Evolutionary conservation across 2,888 invertebrate species (phyloP), one percentile per base, ranked within the genome.

Genomic region (Drosophila eohydei): DNA sequence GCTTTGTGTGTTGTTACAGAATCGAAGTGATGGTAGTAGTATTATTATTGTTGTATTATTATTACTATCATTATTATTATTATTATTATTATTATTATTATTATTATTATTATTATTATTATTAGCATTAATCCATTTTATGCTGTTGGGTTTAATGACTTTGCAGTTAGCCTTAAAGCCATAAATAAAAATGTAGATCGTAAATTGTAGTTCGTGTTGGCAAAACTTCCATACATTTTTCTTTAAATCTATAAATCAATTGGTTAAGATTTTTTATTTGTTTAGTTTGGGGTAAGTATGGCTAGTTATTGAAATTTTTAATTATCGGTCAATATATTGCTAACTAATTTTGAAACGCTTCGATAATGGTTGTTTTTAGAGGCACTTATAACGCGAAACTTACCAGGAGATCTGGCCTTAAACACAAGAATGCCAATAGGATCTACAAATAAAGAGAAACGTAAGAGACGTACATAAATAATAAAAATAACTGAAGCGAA

Each of bases 321-420:
- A 41, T 43, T 32, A 66, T 43, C 30, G 36, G 16, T 48, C 41
- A 44, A 59, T n/a, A 62, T 50, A 34, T 61, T 44, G 50, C 60
- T 48, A 64, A 38, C 60, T 59, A 65, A 14, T 59, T 63, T 66
- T 67, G 54, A 52, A 65, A 59, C 73, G 74, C 67, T 56, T 76
- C 70, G 60, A 63, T 70, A 60, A 62, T 61, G 56, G 59, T 50
- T 50, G 32, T 21, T 64, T 63, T 76, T 63, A 80, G 72, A 80
- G 86, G 90, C 89, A 89, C 85, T 90, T 90, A 83, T 84, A 89
- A 89, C 92, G 92, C 92, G 90, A 91, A 85, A 95, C 95, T 95
- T 95, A 95, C 95, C 95, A 95, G 94, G 94, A 95, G 94, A 94
- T 95, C 95, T 95, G 95, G 95, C 95, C 95, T 95, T 94, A 95